phyloP scores from a whole-genome alignment of 2,888 invertebrate genomes.

The Polymixis lichenea region DNA sequence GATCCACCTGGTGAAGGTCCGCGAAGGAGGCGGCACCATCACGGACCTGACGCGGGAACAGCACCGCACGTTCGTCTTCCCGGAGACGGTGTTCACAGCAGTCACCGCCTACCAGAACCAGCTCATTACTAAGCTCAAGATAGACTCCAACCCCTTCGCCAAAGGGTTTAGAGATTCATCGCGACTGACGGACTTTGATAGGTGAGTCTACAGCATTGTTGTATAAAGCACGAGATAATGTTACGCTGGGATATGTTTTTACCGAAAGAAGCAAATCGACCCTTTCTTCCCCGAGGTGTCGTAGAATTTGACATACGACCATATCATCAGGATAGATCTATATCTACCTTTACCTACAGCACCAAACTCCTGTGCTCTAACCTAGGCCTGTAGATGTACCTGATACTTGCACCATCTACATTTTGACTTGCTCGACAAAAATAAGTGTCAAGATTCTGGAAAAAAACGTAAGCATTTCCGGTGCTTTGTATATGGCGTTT shows the following conservation, averaged over 20 bases:
- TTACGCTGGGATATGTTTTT: neutral
- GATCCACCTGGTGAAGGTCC: slow-evolving; percentile 97
- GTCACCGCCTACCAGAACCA: slow-evolving; percentile 99
- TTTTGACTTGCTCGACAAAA: neutral
- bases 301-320: neutral
- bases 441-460: neutral
- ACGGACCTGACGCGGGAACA: slow-evolving; percentile 97
- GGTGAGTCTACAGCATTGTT: slow-evolving; percentile 85
- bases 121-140: slow-evolving; percentile 99
- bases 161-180: slow-evolving; percentile 99
- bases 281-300: neutral
- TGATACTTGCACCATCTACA: neutral
- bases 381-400: neutral
- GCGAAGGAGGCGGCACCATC: slow-evolving; percentile 92
- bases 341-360: neutral
- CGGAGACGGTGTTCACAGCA: slow-evolving; percentile 99
- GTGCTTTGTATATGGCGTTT: slow-evolving; percentile 5
- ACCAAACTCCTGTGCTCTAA: neutral
- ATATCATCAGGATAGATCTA: neutral
- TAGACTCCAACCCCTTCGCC: slow-evolving; percentile 99
- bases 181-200: slow-evolving; percentile 97
- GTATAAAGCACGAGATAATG: neutral
- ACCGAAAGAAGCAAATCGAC: neutral
- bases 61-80: slow-evolving; percentile 98
- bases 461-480: slow-evolving; percentile 2